Evolutionary conservation across 23 tunicate genomes (phyloP).

Genomic region (Halocynthia aurantium): DNA sequence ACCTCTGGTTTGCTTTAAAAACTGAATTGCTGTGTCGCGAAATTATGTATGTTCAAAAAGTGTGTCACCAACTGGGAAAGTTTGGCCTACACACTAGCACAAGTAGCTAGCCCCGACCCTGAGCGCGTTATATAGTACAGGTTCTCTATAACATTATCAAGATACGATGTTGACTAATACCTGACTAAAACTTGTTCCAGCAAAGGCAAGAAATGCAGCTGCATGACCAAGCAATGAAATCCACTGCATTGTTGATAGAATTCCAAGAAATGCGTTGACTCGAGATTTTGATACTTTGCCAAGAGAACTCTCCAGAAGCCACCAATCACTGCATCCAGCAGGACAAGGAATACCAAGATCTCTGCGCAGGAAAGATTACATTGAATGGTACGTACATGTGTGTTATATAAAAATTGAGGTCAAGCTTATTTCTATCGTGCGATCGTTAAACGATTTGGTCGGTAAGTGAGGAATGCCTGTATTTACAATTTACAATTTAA

Average conservation of each 20-base stretch:
- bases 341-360: background rate
- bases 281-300: constrained; percentile 6
- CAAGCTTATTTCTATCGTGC: background rate
- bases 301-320: constrained; percentile 14
- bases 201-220: constrained; percentile 11
- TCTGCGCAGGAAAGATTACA: background rate
- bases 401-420: background rate
- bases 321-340: constrained; percentile 21
- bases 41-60: too few relatives aligned
- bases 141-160: too few relatives aligned
- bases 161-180: background rate
- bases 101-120: too few relatives aligned
- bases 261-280: constrained; percentile 14
- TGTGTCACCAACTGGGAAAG: too few relatives aligned
- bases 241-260: constrained; percentile 21
- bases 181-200: constrained; percentile 12
- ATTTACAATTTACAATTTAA: too few relatives aligned
- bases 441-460: too few relatives aligned
- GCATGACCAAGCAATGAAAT: constrained; percentile 24
- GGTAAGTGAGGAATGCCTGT: too few relatives aligned
- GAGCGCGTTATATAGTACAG: too few relatives aligned
- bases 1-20: too few relatives aligned
- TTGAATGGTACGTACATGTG: background rate
- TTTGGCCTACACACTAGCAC: too few relatives aligned
- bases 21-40: too few relatives aligned